These are phyloP conservation scores for Paedocypris micromegethes DNA, from an alignment of 2,797 vertebrate species.

Conservation along the genomic window DNA sequence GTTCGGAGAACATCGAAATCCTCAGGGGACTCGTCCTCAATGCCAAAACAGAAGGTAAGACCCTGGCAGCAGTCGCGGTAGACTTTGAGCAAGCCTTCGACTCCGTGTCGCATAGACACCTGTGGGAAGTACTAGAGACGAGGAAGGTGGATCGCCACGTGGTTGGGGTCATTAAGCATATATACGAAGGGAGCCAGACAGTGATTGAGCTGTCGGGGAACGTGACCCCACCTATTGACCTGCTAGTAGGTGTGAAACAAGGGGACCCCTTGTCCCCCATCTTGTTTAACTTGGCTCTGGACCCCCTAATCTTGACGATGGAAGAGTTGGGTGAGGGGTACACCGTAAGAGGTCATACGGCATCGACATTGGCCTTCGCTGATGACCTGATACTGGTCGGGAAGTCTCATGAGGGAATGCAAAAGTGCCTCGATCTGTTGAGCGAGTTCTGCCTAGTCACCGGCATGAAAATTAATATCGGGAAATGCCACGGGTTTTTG, in stretches of 20 bases:
- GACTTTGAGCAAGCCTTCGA: slow-evolving; percentile 14
- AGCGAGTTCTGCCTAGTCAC: neutral
- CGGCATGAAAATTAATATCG: neutral
- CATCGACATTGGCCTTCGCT: slow-evolving; percentile 5
- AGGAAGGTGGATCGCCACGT: neutral
- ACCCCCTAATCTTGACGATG: neutral
- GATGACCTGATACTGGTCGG: slow-evolving; percentile 25
- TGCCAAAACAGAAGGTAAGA: too few species aligned
- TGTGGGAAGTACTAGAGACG: neutral
- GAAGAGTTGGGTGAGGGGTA: neutral
- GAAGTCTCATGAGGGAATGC: slow-evolving; percentile 7
- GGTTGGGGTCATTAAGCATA: neutral
- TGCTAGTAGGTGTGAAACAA: neutral
- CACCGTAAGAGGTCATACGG: rapidly evolving
- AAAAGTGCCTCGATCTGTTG: neutral
- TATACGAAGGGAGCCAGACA: too few species aligned
- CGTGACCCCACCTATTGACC: neutral
- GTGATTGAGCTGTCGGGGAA: too few species aligned
- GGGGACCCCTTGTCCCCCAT: slow-evolving; percentile 12
- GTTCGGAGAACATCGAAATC: slow-evolving; percentile 31
- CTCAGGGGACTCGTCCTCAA: neutral
- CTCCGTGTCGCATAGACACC: slow-evolving; percentile 12
- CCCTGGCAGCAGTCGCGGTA: too few species aligned
- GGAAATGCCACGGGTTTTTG: slow-evolving; percentile 17
- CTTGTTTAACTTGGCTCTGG: slow-evolving; percentile 21